Evolutionary conservation across 2,888 invertebrate genomes (phyloP).

Genomic region (Drosophila rubida): DNA sequence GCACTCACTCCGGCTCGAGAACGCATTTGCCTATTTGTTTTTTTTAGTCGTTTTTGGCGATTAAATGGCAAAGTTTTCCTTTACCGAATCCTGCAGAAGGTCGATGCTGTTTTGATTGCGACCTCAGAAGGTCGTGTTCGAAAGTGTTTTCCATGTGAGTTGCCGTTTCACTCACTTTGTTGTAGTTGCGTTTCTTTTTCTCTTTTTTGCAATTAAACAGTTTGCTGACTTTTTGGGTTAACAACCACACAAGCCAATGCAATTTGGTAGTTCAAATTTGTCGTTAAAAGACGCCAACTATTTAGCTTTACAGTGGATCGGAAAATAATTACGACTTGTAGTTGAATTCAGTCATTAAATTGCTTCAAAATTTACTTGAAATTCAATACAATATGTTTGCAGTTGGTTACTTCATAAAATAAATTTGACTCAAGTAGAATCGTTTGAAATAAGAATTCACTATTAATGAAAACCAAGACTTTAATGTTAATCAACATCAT

Average conservation of each 20-base stretch:
- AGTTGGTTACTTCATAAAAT: too few species aligned
- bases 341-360: background rate
- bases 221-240: constrained; percentile 18
- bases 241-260: background rate
- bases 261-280: background rate
- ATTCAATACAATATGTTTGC: too few species aligned
- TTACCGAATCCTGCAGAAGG: constrained; percentile 10
- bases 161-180: background rate
- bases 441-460: too few species aligned
- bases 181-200: background rate
- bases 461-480: too few species aligned
- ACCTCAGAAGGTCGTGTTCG: constrained; percentile 22
- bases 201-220: constrained; percentile 35
- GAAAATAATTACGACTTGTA: background rate
- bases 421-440: too few species aligned
- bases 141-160: constrained; percentile 19
- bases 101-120: constrained; percentile 11
- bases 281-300: background rate
- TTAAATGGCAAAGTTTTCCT: constrained; percentile 16
- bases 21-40: constrained; percentile 8
- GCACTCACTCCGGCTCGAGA: constrained; percentile 38
- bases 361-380: too few species aligned
- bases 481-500: too few species aligned
- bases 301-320: background rate
- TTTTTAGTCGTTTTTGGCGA: background rate